Percentiles rank a stretch among this genome's conserved stretches.
Evolutionary conservation across 2,113 vertebrate genomes (phyloP).

Genomic region (Regulus satrapa): DNA sequence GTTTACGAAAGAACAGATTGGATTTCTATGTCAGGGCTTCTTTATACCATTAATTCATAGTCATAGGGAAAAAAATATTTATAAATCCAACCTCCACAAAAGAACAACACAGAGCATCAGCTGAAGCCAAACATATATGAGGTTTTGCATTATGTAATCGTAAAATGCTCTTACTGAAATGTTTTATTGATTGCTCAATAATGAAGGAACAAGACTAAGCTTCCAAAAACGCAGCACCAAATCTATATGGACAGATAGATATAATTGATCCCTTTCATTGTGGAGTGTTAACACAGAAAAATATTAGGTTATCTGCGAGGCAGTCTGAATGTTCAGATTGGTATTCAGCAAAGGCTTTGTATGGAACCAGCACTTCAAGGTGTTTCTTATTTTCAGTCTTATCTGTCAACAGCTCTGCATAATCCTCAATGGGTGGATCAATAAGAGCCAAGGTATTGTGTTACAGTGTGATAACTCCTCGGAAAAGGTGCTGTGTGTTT

Average conservation of each 20-base stretch:
- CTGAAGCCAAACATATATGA: conserved; percentile 27
- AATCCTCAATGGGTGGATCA: not conserved
- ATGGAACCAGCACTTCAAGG: not conserved
- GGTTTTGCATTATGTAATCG: not conserved
- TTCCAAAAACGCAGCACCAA: conserved; percentile 1
- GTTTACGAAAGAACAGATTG: not conserved
- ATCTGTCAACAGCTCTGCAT: conserved; percentile 45
- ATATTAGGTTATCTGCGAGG: conserved; percentile 46
- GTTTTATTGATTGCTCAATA: conserved; percentile 56
- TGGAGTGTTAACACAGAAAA: conserved; percentile 27
- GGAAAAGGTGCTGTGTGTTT: not conserved
- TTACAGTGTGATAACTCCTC: conserved; percentile 20
- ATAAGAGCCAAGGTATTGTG: not conserved
- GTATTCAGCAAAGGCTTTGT: conserved; percentile 49
- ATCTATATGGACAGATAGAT: conserved; percentile 3
- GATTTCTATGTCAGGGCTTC: conserved; percentile 1
- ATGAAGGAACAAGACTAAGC: conserved; percentile 33
- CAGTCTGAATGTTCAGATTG: conserved; percentile 11
- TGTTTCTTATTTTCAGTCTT: conserved; percentile 33
- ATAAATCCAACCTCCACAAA: not conserved
- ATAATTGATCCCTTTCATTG: conserved; percentile 34
- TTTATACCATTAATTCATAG: conserved; percentile 49
- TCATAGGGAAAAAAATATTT: not conserved
- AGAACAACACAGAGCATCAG: not conserved
- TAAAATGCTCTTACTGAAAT: conserved; percentile 33